Percentiles rank a stretch among this genome's conserved stretches.
These are phyloP conservation scores for Melanotaenia parkinsoni DNA, from an alignment of 2,797 vertebrate genomes.

Conservation along the genomic window DNA sequence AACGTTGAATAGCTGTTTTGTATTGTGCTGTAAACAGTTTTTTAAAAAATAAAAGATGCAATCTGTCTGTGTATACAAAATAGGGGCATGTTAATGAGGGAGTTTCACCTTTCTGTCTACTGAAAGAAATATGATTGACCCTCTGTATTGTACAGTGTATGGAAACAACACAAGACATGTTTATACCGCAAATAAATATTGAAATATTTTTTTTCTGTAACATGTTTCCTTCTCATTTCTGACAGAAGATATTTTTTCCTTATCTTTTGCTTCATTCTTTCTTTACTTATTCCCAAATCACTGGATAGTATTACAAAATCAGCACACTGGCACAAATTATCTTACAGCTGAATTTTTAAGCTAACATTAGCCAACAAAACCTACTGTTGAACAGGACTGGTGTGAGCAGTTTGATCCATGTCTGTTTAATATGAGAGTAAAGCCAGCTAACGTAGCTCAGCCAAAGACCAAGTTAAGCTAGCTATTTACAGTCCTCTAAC, in stretches of 20 bases:
- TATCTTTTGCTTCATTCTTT: not conserved
- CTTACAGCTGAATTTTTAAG: too few species aligned
- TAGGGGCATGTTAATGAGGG: conserved; percentile 88
- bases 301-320: not conserved
- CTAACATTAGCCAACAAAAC: too few species aligned
- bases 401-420: not conserved
- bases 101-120: conserved; percentile 89
- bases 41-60: conserved; percentile 80
- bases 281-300: not conserved
- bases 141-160: conserved; percentile 88
- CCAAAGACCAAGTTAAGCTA: not conserved
- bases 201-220: conserved; percentile 99
- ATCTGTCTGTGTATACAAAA: conserved; percentile 87
- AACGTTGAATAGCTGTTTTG: conserved; percentile 88
- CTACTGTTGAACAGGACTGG: not conserved
- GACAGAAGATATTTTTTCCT: not conserved
- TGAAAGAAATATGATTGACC: conserved; percentile 92
- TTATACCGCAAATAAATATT: conserved; percentile 99
- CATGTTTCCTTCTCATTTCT: conserved; percentile 58
- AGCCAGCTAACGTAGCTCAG: not conserved
- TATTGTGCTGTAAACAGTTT: conserved; percentile 90
- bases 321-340: not conserved
- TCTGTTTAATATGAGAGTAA: not conserved
- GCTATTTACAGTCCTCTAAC: not conserved
- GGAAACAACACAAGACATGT: conserved; percentile 94